A percentile compares a stretch with the other conserved stretches of the same genome.
Evolutionary conservation across 2,797 vertebrate genomes (phyloP).

Genomic region (Crenichthys baileyi): DNA sequence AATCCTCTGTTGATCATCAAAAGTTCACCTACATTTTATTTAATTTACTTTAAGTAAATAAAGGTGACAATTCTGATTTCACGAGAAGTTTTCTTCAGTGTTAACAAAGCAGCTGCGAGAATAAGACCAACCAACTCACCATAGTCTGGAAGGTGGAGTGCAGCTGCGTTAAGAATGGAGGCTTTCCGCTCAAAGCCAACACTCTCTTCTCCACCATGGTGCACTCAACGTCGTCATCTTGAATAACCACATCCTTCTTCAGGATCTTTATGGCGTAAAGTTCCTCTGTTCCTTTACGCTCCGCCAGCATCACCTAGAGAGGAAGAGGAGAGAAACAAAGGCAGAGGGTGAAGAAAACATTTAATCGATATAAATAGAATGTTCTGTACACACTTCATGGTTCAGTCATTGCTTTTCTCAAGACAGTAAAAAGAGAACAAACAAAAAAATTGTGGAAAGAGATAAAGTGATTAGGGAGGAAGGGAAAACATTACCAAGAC

Average conservation of each 20-base stretch:
- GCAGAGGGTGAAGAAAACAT: conserved; percentile 5
- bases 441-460: not conserved
- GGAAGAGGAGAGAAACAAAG: not conserved
- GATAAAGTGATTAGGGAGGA: not conserved
- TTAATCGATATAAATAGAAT: too few species aligned
- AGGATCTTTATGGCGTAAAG: conserved; percentile 95
- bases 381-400: not conserved
- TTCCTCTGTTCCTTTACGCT: conserved; percentile 92
- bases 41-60: too few species aligned
- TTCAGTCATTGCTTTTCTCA: not conserved
- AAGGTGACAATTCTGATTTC: not conserved
- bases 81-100: not conserved
- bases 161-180: conserved; percentile 93
- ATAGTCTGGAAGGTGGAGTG: conserved; percentile 98
- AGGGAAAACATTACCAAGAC: not conserved
- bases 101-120: not conserved
- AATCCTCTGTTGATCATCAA: too few species aligned
- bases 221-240: conserved; percentile 96
- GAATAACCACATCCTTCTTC: conserved; percentile 98
- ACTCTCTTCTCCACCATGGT: conserved; percentile 99
- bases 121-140: conserved; percentile 69
- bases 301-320: conserved; percentile 93
- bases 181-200: conserved; percentile 90
- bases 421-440: not conserved
- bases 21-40: too few species aligned